Percentiles rank a stretch among this genome's conserved stretches.
Conservation (phyloP, 1,140 invertebrate genomes). For the Zaprionus camerounensis region DNA sequence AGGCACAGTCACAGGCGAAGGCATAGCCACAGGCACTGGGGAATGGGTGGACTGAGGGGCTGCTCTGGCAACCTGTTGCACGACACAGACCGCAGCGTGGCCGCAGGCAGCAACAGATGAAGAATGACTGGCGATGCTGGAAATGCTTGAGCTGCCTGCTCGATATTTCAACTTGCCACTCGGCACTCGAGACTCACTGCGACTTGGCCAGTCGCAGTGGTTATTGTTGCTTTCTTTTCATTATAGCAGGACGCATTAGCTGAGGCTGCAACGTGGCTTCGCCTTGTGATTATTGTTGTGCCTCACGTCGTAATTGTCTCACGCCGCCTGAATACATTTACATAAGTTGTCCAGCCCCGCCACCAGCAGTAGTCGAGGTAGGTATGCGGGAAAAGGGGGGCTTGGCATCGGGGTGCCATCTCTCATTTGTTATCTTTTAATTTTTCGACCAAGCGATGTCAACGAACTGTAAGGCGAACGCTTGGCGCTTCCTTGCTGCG, state of each 20-base stretch:
- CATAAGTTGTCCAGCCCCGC: constrained; percentile 24
- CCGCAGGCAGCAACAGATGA: background rate
- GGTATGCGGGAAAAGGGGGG: background rate
- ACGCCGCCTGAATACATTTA: constrained; percentile 45
- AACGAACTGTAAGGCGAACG: constrained; percentile 50
- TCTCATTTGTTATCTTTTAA: constrained; percentile 52
- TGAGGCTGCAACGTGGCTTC: constrained; percentile 17
- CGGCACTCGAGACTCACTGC: background rate
- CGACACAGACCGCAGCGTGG: background rate
- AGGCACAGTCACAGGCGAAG: background rate
- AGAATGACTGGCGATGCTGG: constrained; percentile 24
- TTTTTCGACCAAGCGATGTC: constrained; percentile 51
- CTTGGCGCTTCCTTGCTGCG: constrained; percentile 40
- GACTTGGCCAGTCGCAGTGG: background rate
- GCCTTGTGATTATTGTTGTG: constrained; percentile 45
- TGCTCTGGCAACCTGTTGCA: constrained; percentile 34
- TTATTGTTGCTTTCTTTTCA: constrained; percentile 64
- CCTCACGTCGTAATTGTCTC: constrained; percentile 38
- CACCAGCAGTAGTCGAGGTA: background rate
- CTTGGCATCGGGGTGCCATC: background rate
- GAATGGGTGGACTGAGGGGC: background rate
- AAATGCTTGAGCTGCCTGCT: constrained; percentile 37
- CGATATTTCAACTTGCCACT: constrained; percentile 28
- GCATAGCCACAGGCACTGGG: background rate
- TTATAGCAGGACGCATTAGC: constrained; percentile 39